A percentile compares a stretch with the other conserved stretches of the same genome.
Evolutionary conservation across 2,888 invertebrate species (phyloP).

Genomic region (Imbricaverruca yamaguchii): DNA sequence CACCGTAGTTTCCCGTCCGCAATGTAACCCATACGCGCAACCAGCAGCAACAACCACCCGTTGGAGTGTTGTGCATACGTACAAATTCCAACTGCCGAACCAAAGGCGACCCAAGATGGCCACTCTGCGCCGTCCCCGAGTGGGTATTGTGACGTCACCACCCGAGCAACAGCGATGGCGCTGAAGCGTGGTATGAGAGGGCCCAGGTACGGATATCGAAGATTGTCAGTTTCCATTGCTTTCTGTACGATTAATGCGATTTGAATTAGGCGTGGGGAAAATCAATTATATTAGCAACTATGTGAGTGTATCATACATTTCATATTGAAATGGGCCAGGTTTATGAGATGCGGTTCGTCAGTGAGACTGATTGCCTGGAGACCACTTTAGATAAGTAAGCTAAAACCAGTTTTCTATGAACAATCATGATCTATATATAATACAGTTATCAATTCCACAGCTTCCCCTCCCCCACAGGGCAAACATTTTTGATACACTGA

Average conservation of each 20-base stretch:
- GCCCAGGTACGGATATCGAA: not conserved
- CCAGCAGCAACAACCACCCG: not conserved
- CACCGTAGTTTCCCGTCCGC: not conserved
- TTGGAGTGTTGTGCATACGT: not conserved
- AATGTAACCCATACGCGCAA: not conserved
- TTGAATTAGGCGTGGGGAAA: too few relatives aligned
- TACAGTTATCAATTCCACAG: too few relatives aligned
- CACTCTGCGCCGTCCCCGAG: not conserved
- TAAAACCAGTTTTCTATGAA: too few relatives aligned
- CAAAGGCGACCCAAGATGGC: not conserved
- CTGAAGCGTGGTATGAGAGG: not conserved
- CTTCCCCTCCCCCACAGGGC: too few relatives aligned
- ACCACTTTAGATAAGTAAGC: too few relatives aligned
- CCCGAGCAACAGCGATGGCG: not conserved
- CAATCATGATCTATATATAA: too few relatives aligned
- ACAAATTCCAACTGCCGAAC: not conserved
- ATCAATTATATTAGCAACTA: too few relatives aligned
- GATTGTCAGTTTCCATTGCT: not conserved
- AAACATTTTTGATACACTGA: too few relatives aligned
- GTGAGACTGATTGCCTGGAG: too few relatives aligned
- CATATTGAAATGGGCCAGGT: too few relatives aligned
- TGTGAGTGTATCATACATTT: too few relatives aligned
- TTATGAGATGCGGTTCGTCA: too few relatives aligned
- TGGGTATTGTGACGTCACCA: not conserved
- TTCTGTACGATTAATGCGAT: not conserved